A percentile compares a stretch with the other conserved stretches of the same genome.
phyloP scores from a whole-genome alignment of 2,113 vertebrate genomes.

The Craseonycteris thonglongyai region DNA sequence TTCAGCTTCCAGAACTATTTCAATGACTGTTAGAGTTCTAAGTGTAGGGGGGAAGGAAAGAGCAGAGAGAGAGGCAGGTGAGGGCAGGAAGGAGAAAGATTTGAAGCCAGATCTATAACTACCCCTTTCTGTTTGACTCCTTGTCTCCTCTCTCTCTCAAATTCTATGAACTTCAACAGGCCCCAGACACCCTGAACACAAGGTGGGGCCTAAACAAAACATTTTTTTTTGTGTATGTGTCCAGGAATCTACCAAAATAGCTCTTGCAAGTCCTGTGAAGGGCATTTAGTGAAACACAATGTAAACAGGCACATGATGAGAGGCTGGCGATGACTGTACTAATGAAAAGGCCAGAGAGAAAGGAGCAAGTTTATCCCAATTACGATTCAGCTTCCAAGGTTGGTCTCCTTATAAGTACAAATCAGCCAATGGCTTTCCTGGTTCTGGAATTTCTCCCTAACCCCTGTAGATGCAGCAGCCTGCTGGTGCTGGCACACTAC shows the following conservation, averaged over 20 bases:
- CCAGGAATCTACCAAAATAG: constrained; percentile 53
- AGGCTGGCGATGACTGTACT: background rate
- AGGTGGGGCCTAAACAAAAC: constrained; percentile 57
- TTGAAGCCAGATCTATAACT: background rate
- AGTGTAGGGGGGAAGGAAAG: background rate
- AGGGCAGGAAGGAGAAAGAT: background rate
- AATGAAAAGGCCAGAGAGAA: constrained; percentile 14
- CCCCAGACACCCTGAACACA: constrained; percentile 40
- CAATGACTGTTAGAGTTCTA: background rate
- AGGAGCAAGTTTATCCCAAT: background rate
- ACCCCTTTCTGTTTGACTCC: background rate
- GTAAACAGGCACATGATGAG: constrained; percentile 60
- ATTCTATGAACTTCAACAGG: constrained; percentile 15
- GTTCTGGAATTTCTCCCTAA: background rate
- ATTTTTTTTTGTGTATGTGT: constrained; percentile 19
- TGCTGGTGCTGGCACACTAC: background rate
- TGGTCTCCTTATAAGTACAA: background rate
- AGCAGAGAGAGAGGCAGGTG: background rate
- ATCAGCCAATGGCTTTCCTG: background rate
- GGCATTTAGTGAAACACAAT: constrained; percentile 48
- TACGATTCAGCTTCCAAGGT: background rate
- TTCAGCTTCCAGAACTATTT: constrained; percentile 6
- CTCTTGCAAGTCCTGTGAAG: background rate
- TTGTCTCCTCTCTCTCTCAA: constrained; percentile 29
- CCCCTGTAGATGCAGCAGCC: background rate